Base-by-base conservation (phyloP, 53 echinoderm and acorn worm genomes). In the Echinometra lucunter region DNA sequence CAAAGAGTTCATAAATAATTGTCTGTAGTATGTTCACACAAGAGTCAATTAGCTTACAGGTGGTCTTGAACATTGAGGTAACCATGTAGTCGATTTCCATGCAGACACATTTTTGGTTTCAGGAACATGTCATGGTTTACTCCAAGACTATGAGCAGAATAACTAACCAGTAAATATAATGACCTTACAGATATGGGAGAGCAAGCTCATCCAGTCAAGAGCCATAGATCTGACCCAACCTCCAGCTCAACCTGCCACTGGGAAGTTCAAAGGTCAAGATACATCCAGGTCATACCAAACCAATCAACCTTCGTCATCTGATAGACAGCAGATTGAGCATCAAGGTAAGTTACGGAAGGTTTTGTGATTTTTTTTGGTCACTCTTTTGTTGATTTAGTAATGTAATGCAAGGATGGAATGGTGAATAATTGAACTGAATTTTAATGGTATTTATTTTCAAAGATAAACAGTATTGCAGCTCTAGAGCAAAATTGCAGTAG, bases 111-210 rank as follows among this genome's bases (percentile, higher is more conserved):
- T n/a, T n/a, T n/a, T n/a, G n/a, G n/a, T n/a, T n/a, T n/a, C n/a
- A n/a, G n/a, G n/a, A n/a, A n/a, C n/a, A n/a, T n/a, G n/a, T n/a
- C n/a, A n/a, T n/a, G n/a, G n/a, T n/a, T n/a, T n/a, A n/a, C n/a
- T n/a, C n/a, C n/a, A n/a, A n/a, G n/a, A n/a, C n/a, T n/a, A n/a
- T 53, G 9, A 53, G 53, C 8, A 53, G 9, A 11, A 9, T 11
- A 53, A 13, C 8, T 53, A 11, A 53, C 53, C 53, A 11, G 8
- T 53, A 11, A 13, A 53, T 53, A 11, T 13, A 53, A 78, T 94
- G 34, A 38, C 92, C 45, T 69, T 17, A 5, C 63, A 98, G 98
- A 97, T 98, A 74, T 98, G 98, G 98, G 96, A 97, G 49, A 94
- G 63, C 55, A 98, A 98, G 74, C 93, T 98, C 47, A 57, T 96